Base-by-base conservation (phyloP, 2,113 vertebrate genomes). In the Arothron firmamentum region DNA sequence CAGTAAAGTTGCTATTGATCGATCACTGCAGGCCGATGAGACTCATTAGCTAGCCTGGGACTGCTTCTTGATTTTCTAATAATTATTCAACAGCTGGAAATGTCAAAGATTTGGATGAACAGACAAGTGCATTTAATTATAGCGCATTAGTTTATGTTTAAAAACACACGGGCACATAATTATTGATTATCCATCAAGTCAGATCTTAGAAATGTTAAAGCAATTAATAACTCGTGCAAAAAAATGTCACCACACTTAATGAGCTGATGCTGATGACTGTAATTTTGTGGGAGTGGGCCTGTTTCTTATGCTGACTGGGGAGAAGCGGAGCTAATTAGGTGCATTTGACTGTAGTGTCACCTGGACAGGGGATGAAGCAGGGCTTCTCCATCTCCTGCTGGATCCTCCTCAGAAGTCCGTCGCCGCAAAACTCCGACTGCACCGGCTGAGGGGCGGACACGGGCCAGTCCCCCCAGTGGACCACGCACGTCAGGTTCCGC, bases 361-460 rank as follows among this genome's bases (percentile, higher is more conserved):
- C 97, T 89, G 93, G 93, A 50, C 96, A 99, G 70, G 96, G 95
- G 55, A 98, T 88, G 16, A 92, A 94, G 79, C 97, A 99, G 0
- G 87, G 88, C 76, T 94, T 87, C 67, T 90, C 88, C 64, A 94
- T 88, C 17, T 88, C 84, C 70, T 85, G 87, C 46, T 87, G 75
- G 11, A 79, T 84, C 2, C 82, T 82, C 31, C 85, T 91, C 2
- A 70, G 83, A 6, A 90, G 80, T 16, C 78, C 73, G 25, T 92
- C 91, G 62, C 90, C 92, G 76, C 96, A 98, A 4, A 93, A 79
- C 0, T 80, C 62, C 0, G 88, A 77, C 2, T 91, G 87, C 4
- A 91, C 93, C 0, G 5, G 75, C 50, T 81, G 67, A 57, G 88
- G 74, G 53, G 65, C 59, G 49, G 80, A 74, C 21, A 85, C 82